These are phyloP conservation scores for Drosophila greeni DNA, from an alignment of 2,888 invertebrate genomes.

Conservation along the genomic window DNA sequence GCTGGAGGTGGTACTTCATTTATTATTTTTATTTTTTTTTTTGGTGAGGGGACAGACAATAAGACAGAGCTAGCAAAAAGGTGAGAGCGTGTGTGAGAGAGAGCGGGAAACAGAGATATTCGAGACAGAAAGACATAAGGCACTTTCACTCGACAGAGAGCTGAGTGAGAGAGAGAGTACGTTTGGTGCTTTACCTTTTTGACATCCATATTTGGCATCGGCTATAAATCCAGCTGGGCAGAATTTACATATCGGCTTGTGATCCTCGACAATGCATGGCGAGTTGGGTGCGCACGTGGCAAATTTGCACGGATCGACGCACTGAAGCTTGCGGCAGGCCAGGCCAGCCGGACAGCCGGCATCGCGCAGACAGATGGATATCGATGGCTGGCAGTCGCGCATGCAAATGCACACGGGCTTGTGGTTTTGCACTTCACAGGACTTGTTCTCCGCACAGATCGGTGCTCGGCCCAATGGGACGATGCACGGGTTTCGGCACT, in stretches of 20 bases:
- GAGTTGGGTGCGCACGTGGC: slow-evolving; percentile 90
- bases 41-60: slow-evolving; percentile 57
- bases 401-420: slow-evolving; percentile 91
- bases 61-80: slow-evolving; percentile 63
- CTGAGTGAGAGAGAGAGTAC: slow-evolving; percentile 71
- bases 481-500: slow-evolving; percentile 92
- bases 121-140: slow-evolving; percentile 51
- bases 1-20: slow-evolving; percentile 1
- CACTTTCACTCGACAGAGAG: slow-evolving; percentile 59
- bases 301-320: slow-evolving; percentile 92
- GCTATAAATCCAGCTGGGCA: slow-evolving; percentile 95
- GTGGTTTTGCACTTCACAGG: slow-evolving; percentile 93
- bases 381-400: slow-evolving; percentile 90
- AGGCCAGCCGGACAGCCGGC: slow-evolving; percentile 91
- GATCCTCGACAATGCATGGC: slow-evolving; percentile 96
- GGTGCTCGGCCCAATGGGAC: slow-evolving; percentile 81
- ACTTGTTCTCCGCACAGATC: slow-evolving; percentile 89
- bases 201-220: slow-evolving; percentile 95
- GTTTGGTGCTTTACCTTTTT: slow-evolving; percentile 89
- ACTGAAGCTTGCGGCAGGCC: slow-evolving; percentile 92
- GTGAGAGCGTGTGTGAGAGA: slow-evolving; percentile 63
- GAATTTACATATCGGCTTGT: slow-evolving; percentile 96
- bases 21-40: slow-evolving; percentile 11
- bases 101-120: slow-evolving; percentile 62
- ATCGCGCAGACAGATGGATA: slow-evolving; percentile 93